A percentile compares a stretch with the other conserved stretches of the same genome.
These are phyloP conservation scores for Ectobius pallidus DNA, from an alignment of 2,888 invertebrate species.

Conservation along the genomic window DNA sequence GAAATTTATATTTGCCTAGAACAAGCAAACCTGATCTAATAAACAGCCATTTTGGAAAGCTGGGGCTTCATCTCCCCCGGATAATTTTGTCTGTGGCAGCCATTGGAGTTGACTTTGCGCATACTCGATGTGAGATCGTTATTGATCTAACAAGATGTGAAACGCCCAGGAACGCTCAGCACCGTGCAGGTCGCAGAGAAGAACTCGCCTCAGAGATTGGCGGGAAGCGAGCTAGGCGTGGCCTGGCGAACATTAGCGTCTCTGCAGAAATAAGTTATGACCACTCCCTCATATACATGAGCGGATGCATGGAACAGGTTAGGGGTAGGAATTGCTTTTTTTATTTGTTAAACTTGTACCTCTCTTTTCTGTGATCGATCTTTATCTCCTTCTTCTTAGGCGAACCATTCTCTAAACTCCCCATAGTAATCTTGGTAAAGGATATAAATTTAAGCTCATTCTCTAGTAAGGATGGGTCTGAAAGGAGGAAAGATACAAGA, in stretches of 20 bases:
- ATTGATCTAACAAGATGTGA: background rate
- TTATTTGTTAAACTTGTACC: too few species aligned
- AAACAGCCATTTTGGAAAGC: conserved; percentile 2
- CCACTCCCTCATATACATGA: background rate
- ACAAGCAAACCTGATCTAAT: background rate
- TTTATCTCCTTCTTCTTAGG: too few species aligned
- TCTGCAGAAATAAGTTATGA: conserved; percentile 14
- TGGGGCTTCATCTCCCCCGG: background rate
- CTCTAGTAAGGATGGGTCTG: background rate
- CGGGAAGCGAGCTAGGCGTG: conserved; percentile 18
- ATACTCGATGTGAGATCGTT: background rate
- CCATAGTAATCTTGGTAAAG: background rate
- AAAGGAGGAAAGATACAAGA: background rate
- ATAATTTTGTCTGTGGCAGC: conserved; percentile 3
- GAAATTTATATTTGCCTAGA: background rate
- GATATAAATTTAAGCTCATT: conserved; percentile 15
- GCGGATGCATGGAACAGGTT: background rate
- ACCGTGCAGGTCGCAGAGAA: background rate
- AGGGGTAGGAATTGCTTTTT: conserved; percentile 9
- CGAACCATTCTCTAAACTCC: too few species aligned
- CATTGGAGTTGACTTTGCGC: conserved; percentile 1
- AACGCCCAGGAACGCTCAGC: background rate
- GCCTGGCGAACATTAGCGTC: conserved; percentile 16
- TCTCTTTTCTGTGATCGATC: too few species aligned
- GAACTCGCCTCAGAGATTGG: conserved; percentile 17